These are phyloP conservation scores for Pristionchus maxplancki DNA, from an alignment of 2,888 invertebrate genomes.

Conservation along the genomic window DNA sequence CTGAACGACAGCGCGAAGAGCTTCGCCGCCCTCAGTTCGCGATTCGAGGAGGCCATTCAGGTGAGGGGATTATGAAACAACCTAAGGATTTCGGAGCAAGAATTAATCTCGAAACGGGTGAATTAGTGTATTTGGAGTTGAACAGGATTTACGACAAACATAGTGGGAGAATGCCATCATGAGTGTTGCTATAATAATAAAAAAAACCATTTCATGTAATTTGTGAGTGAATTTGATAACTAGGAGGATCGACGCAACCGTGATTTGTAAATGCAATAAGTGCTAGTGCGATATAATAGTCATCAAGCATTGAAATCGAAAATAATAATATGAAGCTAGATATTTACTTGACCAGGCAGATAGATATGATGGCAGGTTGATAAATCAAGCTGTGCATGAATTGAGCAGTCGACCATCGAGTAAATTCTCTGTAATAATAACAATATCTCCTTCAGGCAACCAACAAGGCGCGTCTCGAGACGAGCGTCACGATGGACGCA, in stretches of 20 bases:
- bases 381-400: not conserved
- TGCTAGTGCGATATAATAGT: no score
- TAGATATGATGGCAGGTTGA: not conserved
- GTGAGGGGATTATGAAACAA: no score
- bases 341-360: not conserved
- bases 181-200: not conserved
- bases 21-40: not conserved
- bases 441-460: not conserved
- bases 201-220: not conserved
- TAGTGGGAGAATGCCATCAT: no score
- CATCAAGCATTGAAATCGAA: no score
- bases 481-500: not conserved
- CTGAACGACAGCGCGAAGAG: conserved; percentile 56
- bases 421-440: no score
- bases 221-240: no score
- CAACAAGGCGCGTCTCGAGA: conserved; percentile 4
- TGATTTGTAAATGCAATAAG: no score
- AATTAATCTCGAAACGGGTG: no score
- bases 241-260: no score
- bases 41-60: conserved; percentile 42
- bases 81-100: no score
- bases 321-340: not conserved
- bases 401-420: not conserved
- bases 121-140: no score
- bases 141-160: no score